A percentile compares a stretch with the other conserved stretches of the same genome.
Evolutionary conservation across 2,888 invertebrate genomes (phyloP).

Genomic region (Lithophane ornitopus): DNA sequence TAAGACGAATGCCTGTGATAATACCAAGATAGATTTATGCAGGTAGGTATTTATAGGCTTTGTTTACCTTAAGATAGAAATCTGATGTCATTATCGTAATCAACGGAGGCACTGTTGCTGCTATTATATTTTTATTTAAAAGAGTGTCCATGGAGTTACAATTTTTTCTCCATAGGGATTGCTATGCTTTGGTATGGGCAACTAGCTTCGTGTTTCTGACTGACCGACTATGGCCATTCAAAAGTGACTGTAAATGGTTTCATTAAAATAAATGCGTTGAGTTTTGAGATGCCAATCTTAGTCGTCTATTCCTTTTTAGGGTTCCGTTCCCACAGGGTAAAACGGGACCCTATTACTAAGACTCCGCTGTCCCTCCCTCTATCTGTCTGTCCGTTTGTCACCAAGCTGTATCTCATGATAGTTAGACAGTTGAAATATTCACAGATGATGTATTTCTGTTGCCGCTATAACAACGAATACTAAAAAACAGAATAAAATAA

Average conservation of each 20-base stretch:
- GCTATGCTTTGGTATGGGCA: background rate
- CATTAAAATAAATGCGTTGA: background rate
- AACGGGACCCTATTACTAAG: too few relatives aligned
- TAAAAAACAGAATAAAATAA: too few relatives aligned
- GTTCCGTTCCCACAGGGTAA: too few relatives aligned
- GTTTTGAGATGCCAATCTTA: background rate
- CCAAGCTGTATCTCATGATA: too few relatives aligned
- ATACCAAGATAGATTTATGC: background rate
- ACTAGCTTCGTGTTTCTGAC: background rate
- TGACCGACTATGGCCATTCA: background rate
- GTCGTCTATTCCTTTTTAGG: background rate
- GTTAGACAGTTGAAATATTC: too few relatives aligned
- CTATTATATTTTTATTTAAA: background rate
- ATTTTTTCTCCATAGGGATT: background rate
- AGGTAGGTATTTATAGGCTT: background rate
- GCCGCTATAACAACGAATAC: too few relatives aligned
- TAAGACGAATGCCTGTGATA: slow-evolving; percentile 4
- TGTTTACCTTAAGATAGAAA: background rate
- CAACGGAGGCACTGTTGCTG: background rate
- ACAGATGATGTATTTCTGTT: too few relatives aligned
- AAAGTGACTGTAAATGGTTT: background rate
- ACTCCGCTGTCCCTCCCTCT: too few relatives aligned
- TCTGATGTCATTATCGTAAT: background rate
- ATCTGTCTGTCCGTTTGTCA: too few relatives aligned
- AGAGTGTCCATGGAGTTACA: background rate